phyloP scores from a whole-genome alignment of 2,113 vertebrate genomes.

The Osmerus mordax region DNA sequence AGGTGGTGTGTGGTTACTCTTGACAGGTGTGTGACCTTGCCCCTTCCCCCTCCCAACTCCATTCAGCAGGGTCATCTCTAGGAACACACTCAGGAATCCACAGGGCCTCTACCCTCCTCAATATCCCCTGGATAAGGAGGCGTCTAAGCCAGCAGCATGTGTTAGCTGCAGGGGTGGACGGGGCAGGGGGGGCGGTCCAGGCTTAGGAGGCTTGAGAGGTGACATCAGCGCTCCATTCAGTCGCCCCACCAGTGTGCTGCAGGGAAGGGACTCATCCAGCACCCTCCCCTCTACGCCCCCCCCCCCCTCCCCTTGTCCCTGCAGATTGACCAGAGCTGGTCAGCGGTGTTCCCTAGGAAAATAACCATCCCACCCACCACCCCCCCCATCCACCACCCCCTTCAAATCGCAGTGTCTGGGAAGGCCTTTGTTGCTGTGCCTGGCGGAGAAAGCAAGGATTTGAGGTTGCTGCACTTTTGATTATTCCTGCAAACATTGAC shows the following conservation, averaged over 20 bases:
- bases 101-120: slow-evolving; percentile 55
- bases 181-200: slow-evolving; percentile 25
- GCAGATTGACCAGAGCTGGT: too few relatives aligned
- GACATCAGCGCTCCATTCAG: slow-evolving; percentile 55
- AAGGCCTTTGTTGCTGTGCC: slow-evolving; percentile 65
- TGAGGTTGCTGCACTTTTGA: slow-evolving; percentile 69
- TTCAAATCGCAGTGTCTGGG: slow-evolving; percentile 36
- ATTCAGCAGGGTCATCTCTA: slow-evolving; percentile 58
- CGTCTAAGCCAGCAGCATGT: slow-evolving; percentile 62
- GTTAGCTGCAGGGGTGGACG: slow-evolving; percentile 30
- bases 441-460: slow-evolving; percentile 63
- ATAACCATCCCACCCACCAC: too few relatives aligned
- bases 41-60: background rate
- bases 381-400: background rate
- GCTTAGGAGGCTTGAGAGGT: slow-evolving; percentile 48
- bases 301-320: too few relatives aligned
- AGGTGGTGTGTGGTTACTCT: slow-evolving; percentile 58
- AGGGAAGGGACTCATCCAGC: too few relatives aligned
- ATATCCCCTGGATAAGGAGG: slow-evolving; percentile 71
- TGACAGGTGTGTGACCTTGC: slow-evolving; percentile 58
- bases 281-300: too few relatives aligned
- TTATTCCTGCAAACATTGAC: slow-evolving; percentile 70
- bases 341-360: too few relatives aligned
- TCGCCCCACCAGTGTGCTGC: slow-evolving; percentile 1
- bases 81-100: slow-evolving; percentile 45